phyloP scores from a whole-genome alignment of 1,140 invertebrate species.

The Oppia nitens region DNA sequence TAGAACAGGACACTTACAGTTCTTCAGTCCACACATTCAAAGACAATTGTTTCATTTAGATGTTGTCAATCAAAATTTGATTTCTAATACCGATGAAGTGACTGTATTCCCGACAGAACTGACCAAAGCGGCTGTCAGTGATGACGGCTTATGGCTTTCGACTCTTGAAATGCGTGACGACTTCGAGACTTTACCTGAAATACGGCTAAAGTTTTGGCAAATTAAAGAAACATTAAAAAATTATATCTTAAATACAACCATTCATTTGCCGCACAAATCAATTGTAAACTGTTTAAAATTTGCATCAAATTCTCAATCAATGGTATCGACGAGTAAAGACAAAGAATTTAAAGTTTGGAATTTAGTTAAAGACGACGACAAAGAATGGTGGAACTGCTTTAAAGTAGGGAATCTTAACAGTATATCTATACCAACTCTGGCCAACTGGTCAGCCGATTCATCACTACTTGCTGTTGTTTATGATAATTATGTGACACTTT shows the following conservation, averaged over 20 bases:
- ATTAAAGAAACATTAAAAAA: slow-evolving; percentile 16
- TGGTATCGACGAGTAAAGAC: slow-evolving; percentile 46
- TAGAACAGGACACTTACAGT: slow-evolving; percentile 56
- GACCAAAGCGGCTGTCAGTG: slow-evolving; percentile 43
- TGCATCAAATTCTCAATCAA: slow-evolving; percentile 33
- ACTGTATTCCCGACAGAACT: slow-evolving; percentile 48
- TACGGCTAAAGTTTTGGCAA: slow-evolving; percentile 59
- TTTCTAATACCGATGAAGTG: background rate
- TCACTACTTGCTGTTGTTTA: slow-evolving; percentile 54
- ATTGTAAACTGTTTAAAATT: slow-evolving; percentile 42
- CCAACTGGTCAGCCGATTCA: slow-evolving; percentile 53
- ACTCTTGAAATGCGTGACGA: slow-evolving; percentile 50
- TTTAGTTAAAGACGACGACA: slow-evolving; percentile 32
- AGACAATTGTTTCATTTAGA: slow-evolving; percentile 37
- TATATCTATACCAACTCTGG: slow-evolving; percentile 35
- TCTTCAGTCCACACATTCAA: slow-evolving; percentile 48
- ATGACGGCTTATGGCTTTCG: slow-evolving; percentile 53
- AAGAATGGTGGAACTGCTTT: slow-evolving; percentile 42
- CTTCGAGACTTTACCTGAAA: slow-evolving; percentile 38
- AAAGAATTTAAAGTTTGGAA: slow-evolving; percentile 55
- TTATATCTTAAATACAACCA: slow-evolving; percentile 49
- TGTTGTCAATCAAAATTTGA: slow-evolving; percentile 8
- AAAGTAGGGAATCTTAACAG: slow-evolving; percentile 42
- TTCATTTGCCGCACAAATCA: slow-evolving; percentile 50
- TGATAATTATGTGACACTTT: slow-evolving; percentile 47